Base-by-base conservation (phyloP, 2,888 invertebrate genomes). In the Eupelmus urozonus region DNA sequence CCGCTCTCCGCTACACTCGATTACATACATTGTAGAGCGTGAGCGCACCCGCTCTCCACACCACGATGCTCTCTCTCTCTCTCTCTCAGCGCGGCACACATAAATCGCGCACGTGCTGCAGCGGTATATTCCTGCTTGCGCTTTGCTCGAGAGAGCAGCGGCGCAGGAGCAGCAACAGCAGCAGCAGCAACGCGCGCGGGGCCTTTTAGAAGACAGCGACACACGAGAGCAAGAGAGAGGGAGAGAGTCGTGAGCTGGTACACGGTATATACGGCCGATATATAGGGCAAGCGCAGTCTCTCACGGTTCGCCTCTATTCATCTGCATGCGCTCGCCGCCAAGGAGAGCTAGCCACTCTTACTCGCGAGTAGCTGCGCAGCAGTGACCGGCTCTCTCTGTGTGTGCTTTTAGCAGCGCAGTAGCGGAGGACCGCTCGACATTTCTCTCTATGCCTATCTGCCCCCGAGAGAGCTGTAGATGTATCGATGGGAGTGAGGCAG, bases 241-340 rank as follows among this genome's bases (percentile, higher is more conserved):
- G 63, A 51, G 23, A n/a, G n/a, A 45, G 45, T 45, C 45, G 45
- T 45, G 45, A 45, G 34, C 34, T 9, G 34, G 11, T 49, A 20
- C 20, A n/a, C 20, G 40, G 40, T 11, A 16, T 20, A 1, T 4
- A 27, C 18, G 5, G 27, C 69, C 79, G 69, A 79, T 79, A 79
- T 79, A 79, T 79, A 79, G 79, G 79, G 79, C 79, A 76, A 27
- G 73, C 69, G 27, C 84, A 87, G 87, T 87, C 87, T 88, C 88
- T 89, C 89, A 89, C 89, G 89, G 87, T 89, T 89, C 86, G 85
- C 88, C 87, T 85, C 88, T 88, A 88, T 89, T 88, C 88, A 89
- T 89, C 89, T 89, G 87, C 88, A 89, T 89, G 85, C 85, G 75
- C 83, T 81, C 82, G 76, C 76, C 9, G 25, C n/a, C 49, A 23